Evolutionary conservation across 1,140 invertebrate genomes (phyloP).

Genomic region (Diuraphis noxia): DNA sequence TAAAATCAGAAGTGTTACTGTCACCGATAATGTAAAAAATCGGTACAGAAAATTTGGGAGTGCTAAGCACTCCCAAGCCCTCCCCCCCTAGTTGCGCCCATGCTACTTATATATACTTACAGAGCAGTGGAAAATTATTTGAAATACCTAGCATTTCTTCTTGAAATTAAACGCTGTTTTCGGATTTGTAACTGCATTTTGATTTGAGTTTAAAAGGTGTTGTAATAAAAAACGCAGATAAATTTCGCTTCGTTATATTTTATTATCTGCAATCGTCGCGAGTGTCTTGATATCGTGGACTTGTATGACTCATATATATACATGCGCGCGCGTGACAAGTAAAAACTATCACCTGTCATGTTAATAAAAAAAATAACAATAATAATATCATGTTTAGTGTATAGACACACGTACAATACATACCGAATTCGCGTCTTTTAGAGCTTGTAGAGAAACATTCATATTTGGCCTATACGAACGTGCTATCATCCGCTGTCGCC

Average conservation of each 20-base stretch:
- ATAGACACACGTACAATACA: background rate
- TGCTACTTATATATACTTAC: background rate
- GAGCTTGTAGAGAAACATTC: background rate
- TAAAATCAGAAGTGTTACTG: too few relatives aligned
- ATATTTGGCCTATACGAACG: background rate
- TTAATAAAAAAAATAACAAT: constrained; percentile 19
- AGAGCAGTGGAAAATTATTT: background rate
- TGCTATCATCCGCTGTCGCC: background rate
- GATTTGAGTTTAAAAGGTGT: background rate
- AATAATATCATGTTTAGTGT: background rate
- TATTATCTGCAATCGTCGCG: background rate
- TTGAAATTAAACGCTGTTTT: background rate
- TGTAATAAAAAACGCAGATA: background rate
- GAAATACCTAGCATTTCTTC: background rate
- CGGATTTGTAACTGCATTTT: background rate
- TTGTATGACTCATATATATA: background rate
- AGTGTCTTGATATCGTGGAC: background rate
- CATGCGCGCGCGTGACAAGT: background rate
- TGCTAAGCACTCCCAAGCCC: too few relatives aligned
- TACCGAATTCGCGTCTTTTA: background rate
- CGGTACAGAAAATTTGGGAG: too few relatives aligned
- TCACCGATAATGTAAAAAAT: too few relatives aligned
- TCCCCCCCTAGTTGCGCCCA: too few relatives aligned
- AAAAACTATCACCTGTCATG: background rate
- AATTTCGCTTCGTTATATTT: background rate